These are phyloP conservation scores for Phyllostomus hastatus DNA, from an alignment of 2,113 vertebrate genomes.

Conservation along the genomic window DNA sequence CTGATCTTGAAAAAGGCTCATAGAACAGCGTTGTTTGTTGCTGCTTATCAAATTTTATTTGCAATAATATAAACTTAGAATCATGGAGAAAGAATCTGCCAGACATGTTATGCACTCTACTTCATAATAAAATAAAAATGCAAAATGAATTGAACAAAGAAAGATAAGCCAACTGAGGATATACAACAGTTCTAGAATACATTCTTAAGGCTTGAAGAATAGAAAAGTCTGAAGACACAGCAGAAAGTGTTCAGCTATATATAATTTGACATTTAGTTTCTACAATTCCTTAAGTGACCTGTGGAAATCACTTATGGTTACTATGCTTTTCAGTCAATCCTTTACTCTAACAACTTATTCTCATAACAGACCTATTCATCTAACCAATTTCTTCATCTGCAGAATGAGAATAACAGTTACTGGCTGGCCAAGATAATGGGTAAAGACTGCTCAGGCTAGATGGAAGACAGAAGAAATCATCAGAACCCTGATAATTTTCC, in stretches of 20 bases:
- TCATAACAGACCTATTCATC: background rate
- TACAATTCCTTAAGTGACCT: background rate
- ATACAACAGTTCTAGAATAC: background rate
- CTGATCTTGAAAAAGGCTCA: conserved; percentile 26
- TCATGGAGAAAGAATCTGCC: background rate
- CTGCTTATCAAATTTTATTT: conserved; percentile 45
- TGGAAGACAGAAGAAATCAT: background rate
- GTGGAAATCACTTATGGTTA: background rate
- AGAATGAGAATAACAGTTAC: background rate
- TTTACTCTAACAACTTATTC: background rate
- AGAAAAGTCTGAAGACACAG: background rate
- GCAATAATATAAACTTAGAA: background rate
- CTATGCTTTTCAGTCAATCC: background rate
- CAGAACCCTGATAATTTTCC: background rate
- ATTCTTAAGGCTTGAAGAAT: background rate
- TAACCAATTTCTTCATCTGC: background rate
- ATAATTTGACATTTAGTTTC: background rate
- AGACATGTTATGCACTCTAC: background rate
- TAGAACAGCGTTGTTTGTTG: background rate
- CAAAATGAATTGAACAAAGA: background rate
- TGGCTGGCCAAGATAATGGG: background rate
- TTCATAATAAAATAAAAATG: conserved; percentile 21
- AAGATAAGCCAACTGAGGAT: background rate
- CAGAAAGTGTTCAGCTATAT: background rate
- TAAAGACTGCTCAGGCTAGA: background rate